Evolutionary conservation across 1,140 invertebrate species (phyloP).

Genomic region (Drosophila cardini): DNA sequence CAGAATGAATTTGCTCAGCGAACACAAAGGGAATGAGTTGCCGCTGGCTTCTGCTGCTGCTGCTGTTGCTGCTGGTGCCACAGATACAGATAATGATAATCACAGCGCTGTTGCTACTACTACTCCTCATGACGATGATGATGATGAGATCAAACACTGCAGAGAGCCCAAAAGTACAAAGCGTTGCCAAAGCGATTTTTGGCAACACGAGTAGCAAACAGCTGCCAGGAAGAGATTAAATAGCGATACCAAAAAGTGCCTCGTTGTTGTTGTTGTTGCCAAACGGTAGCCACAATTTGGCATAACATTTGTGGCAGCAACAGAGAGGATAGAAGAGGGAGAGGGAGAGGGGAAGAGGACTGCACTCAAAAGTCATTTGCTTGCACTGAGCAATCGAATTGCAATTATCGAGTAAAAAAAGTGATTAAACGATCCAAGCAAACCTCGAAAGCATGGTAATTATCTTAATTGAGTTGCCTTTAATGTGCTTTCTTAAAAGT

Average conservation of each 20-base stretch:
- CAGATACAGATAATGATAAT: constrained; percentile 17
- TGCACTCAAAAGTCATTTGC: constrained; percentile 25
- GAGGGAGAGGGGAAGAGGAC: background rate
- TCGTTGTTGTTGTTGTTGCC: constrained; percentile 17
- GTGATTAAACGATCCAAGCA: constrained; percentile 20
- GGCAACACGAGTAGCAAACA: constrained; percentile 70
- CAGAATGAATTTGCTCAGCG: constrained; percentile 48
- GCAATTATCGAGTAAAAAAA: constrained; percentile 41
- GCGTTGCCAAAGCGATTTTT: constrained; percentile 74
- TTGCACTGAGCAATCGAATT: constrained; percentile 36
- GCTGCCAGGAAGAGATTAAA: constrained; percentile 49
- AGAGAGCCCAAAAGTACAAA: constrained; percentile 17
- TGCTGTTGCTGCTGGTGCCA: constrained; percentile 34
- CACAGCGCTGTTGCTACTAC: constrained; percentile 16
- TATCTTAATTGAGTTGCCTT: constrained; percentile 31
- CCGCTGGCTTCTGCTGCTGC: constrained; percentile 15
- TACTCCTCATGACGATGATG: constrained; percentile 49
- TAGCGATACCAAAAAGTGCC: constrained; percentile 55
- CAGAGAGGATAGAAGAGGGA: constrained; percentile 18
- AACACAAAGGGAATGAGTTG: constrained; percentile 2
- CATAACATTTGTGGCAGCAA: constrained; percentile 66
- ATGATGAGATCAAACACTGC: constrained; percentile 46
- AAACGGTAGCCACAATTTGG: constrained; percentile 77
- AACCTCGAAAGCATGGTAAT: constrained; percentile 36
- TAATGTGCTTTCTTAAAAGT: background rate